Evolutionary conservation across 1,140 invertebrate genomes (phyloP), one percentile per base, ranked within the genome.

Genomic region (Drosophila ficusphila): DNA sequence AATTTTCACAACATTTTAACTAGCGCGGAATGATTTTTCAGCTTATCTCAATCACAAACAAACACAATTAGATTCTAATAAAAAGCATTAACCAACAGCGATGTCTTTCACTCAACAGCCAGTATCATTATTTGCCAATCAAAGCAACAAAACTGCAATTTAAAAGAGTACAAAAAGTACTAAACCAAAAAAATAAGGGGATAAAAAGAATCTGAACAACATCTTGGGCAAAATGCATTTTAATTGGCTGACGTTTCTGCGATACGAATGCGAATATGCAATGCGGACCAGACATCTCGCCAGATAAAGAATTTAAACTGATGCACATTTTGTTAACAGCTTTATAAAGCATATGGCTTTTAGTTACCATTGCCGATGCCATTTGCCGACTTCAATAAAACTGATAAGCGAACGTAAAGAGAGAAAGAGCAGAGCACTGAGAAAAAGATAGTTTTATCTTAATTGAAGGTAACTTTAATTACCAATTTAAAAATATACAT

Each of bases 241-340:
- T 88, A 88, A 88, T 88, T 88, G 82, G 82, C 85, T 78, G 77
- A 73, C 75, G 76, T 72, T 72, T 72, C 54, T 51, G 68, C 54
- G 69, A 72, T 72, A 72, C 68, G 62, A 58, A 71, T 36, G 67
- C 36, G 52, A 78, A 86, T 86, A 81, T 81, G 82, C 76, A 86
- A 86, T 86, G 82, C 76, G 64, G 64, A 51, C 68, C 82, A 85
- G 82, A 85, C 81, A 83, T 86, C 79, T 75, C 33, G 42, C 58
- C 79, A 79, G 82, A 88, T 88, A 88, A 88, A 78, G 82, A 88
- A 88, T 88, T 88, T 88, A 88, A 88, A 88, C 82, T 88, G 82
- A 88, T 88, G 82, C 82, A 88, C 82, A 88, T 88, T 88, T 88
- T 88, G 82, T 88, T 88, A 88, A 88, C 82, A 88, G 82, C 82